Conservation (phyloP, 2,888 invertebrate species). For the Apamea anceps region DNA sequence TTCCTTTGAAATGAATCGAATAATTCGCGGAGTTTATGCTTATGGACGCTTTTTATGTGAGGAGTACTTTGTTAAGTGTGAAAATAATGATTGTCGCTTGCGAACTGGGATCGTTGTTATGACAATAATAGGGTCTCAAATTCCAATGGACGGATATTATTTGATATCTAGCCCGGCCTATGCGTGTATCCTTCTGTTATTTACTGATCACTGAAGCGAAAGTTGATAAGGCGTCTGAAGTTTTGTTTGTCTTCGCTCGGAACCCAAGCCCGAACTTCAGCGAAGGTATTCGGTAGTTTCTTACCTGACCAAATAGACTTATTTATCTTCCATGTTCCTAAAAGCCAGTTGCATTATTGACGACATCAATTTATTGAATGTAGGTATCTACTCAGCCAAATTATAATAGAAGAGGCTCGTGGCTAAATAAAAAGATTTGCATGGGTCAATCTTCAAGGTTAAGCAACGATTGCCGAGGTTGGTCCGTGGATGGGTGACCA, state of each 20-base stretch:
- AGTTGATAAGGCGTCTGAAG: slow-evolving; percentile 58
- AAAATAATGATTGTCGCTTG: slow-evolving; percentile 78
- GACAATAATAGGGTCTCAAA: slow-evolving; percentile 67
- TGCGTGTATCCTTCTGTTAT: slow-evolving; percentile 53
- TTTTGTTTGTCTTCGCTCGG: slow-evolving; percentile 51
- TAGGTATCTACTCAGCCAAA: background rate
- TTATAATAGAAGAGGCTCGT: background rate
- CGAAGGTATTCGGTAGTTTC: slow-evolving; percentile 51
- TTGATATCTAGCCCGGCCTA: slow-evolving; percentile 49
- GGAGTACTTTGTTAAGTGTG: slow-evolving; percentile 81
- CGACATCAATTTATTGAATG: slow-evolving; percentile 16
- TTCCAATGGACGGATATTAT: slow-evolving; percentile 67
- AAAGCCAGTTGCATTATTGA: slow-evolving; percentile 29
- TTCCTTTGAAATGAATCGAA: slow-evolving; percentile 90
- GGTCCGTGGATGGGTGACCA: background rate
- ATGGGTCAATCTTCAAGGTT: background rate
- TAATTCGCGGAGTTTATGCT: slow-evolving; percentile 88
- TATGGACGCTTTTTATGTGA: slow-evolving; percentile 82
- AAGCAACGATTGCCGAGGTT: background rate
- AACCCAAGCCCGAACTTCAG: slow-evolving; percentile 36
- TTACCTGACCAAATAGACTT: slow-evolving; percentile 45
- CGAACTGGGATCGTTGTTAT: slow-evolving; percentile 69
- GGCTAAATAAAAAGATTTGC: background rate
- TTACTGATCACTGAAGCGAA: slow-evolving; percentile 65
- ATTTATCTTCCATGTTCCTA: slow-evolving; percentile 29